Evolutionary conservation across 2,888 invertebrate genomes (phyloP).

Genomic region (Cepaea hortensis): DNA sequence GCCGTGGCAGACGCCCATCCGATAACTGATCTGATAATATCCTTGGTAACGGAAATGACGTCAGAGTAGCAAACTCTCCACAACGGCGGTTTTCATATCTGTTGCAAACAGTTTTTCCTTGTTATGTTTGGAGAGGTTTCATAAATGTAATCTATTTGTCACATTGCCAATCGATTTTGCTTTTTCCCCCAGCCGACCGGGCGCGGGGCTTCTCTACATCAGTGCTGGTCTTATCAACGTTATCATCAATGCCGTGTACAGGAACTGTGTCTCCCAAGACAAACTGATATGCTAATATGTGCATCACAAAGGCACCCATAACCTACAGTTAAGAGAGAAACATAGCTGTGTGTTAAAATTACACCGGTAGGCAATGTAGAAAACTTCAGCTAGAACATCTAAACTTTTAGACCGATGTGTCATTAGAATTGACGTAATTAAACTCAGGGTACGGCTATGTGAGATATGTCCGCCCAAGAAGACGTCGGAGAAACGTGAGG

Average conservation of each 20-base stretch:
- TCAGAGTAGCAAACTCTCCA: neutral
- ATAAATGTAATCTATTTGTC: conserved; percentile 6
- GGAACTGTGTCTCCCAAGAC: neutral
- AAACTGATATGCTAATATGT: too few species aligned
- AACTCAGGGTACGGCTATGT: too few species aligned
- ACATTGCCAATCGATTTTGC: neutral
- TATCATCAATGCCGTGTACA: neutral
- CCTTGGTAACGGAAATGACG: conserved; percentile 37
- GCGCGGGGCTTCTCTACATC: neutral
- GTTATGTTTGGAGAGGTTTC: neutral
- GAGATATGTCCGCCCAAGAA: too few species aligned
- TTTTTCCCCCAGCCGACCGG: neutral
- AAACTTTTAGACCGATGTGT: too few species aligned
- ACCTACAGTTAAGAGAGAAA: too few species aligned
- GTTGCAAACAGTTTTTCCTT: neutral
- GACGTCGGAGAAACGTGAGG: too few species aligned
- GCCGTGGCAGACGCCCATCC: conserved; percentile 20
- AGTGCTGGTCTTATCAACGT: neutral
- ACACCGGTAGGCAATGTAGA: too few species aligned
- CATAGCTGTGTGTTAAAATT: too few species aligned
- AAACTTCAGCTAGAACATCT: too few species aligned
- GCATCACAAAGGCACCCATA: too few species aligned
- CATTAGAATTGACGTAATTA: too few species aligned
- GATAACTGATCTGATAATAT: conserved; percentile 35
- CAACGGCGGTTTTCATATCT: conserved; percentile 19